Evolutionary conservation across 2,797 vertebrate genomes (phyloP), one percentile per base, ranked within the genome.

Genomic region (Myiothlypis chrysogaster): DNA sequence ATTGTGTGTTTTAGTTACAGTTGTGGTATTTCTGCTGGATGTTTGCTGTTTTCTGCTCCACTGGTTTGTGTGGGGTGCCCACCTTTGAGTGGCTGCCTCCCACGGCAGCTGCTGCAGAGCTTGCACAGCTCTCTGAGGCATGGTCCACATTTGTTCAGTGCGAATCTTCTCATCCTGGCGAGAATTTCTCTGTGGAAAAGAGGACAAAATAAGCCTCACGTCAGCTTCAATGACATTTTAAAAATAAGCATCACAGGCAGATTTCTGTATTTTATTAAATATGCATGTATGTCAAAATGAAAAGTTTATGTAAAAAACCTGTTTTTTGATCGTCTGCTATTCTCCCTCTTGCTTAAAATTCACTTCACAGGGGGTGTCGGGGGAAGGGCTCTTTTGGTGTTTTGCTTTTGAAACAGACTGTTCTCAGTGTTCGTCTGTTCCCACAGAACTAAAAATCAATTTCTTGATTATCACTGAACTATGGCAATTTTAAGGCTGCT

Each of bases 221-320:
- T 91, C 44, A 52, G 24, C 70, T 93, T 70, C 70, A 56, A 79
- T 91, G 91, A 55, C 88, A 88, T 95, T 95, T 96, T 55, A 52
- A 86, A 90, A 94, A 69, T 57, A 95, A 69, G n/a, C 32, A 69
- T 78, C 79, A 21, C 64, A 81, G 75, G 85, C 52, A 49, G 72
- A 39, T 91, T 93, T 94, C 69, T 91, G 65, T 90, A 72, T 90
- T 88, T 21, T 63, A 91, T 94, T 93, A 94, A 94, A 93, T 88
- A 91, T 78, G 50, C 24, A 75, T 80, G 64, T 83, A 81, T 94
- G 75, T 91, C 75, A 94, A 94, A 87, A 89, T 76, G 41, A 95
- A 93, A 95, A 86, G 78, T 85, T 91, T 91, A 93, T 75, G 53
- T 57, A 44, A 82, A 90, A 43, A 3, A 1, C 4, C 2, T 5